Conservation (phyloP, 1,140 invertebrate genomes). For the Ostrea denselamellosa region DNA sequence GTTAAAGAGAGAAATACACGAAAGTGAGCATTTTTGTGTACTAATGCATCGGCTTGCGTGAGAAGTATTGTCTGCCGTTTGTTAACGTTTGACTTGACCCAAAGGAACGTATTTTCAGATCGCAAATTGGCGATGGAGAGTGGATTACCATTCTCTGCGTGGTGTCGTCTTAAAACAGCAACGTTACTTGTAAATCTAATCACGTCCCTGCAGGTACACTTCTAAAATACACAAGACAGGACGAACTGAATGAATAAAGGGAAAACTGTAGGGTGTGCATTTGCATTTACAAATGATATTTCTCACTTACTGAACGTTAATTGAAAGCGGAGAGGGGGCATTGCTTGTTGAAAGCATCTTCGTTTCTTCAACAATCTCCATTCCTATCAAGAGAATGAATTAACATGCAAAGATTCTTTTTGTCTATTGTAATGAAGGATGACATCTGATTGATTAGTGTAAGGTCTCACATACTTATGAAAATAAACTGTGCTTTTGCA, state of each 20-base stretch:
- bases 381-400: not conserved
- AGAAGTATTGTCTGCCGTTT: not conserved
- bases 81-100: constrained; percentile 5
- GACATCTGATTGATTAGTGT: not conserved
- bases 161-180: not conserved
- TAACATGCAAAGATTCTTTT: not conserved
- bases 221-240: not conserved
- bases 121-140: not conserved
- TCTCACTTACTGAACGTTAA: not conserved
- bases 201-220: not conserved
- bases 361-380: not conserved
- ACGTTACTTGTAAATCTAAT: not conserved
- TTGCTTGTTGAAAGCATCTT: not conserved
- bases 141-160: not conserved
- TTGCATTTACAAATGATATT: constrained; percentile 22
- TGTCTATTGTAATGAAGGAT: not conserved
- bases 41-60: too few relatives aligned
- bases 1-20: too few relatives aligned
- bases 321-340: not conserved
- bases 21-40: too few relatives aligned
- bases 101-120: constrained; percentile 12
- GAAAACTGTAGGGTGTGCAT: not conserved
- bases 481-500: not conserved
- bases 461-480: not conserved
- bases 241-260: not conserved